Evolutionary conservation across 2,113 vertebrate genomes (phyloP).

Genomic region (Sander lucioperca): DNA sequence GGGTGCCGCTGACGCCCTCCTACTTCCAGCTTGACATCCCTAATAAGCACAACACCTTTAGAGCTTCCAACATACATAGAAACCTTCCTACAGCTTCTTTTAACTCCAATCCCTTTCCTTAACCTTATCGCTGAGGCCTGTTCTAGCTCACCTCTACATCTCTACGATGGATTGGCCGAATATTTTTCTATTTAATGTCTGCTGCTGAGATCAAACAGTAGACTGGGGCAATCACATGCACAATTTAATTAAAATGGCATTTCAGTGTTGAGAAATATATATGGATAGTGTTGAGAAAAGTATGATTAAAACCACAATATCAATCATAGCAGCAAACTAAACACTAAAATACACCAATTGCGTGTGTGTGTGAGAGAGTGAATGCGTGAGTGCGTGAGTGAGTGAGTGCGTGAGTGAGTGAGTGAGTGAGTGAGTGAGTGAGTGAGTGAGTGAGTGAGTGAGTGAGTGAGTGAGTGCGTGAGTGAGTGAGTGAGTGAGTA

Average conservation of each 20-base stretch:
- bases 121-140: neutral
- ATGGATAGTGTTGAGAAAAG: no score
- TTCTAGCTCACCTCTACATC: constrained; percentile 24
- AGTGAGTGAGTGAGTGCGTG: no score
- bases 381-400: no score
- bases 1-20: constrained; percentile 91
- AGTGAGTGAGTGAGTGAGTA: no score
- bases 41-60: constrained; percentile 78
- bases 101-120: neutral
- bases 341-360: neutral
- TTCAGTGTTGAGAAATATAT: no score
- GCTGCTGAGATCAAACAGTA: neutral
- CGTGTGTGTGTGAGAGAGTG: no score
- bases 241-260: neutral
- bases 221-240: neutral
- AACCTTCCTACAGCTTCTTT: neutral
- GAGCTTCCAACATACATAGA: constrained; percentile 7
- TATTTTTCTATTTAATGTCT: constrained; percentile 11
- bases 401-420: no score
- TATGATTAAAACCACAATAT: neutral
- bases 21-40: constrained; percentile 93
- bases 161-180: neutral
- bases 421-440: no score
- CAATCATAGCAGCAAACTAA: neutral
- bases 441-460: no score